Conservation (phyloP, 1,140 invertebrate genomes). For the Drosophila truncata region DNA sequence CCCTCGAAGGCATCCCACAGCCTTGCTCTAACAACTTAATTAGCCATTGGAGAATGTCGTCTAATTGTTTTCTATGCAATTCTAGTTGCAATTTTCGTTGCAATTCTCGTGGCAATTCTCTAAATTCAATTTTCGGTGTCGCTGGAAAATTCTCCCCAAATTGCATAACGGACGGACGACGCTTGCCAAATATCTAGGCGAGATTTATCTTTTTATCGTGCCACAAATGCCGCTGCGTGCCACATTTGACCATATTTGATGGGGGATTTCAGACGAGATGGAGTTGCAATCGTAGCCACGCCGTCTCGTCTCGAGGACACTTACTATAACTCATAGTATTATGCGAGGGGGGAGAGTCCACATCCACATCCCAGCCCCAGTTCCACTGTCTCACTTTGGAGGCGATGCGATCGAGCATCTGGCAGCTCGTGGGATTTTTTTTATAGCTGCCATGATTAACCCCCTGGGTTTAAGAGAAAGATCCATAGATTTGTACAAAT, state of each 20-base stretch:
- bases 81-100: conserved; percentile 9
- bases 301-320: conserved; percentile 52
- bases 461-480: conserved; percentile 35
- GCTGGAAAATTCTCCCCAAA: conserved; percentile 47
- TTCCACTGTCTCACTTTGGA: conserved; percentile 10
- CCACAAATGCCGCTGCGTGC: conserved; percentile 72
- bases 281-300: conserved; percentile 39
- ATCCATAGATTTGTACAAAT: background rate
- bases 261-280: conserved; percentile 42
- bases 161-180: conserved; percentile 44
- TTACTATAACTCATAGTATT: conserved; percentile 7
- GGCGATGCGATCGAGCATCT: conserved; percentile 29
- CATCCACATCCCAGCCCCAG: conserved; percentile 17
- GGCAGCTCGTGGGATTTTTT: conserved; percentile 63
- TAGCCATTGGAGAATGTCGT: conserved; percentile 63
- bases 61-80: conserved; percentile 64
- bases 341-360: conserved; percentile 16
- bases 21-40: conserved; percentile 70
- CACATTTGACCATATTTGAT: conserved; percentile 78
- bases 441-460: conserved; percentile 44
- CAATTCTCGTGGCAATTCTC: conserved; percentile 11
- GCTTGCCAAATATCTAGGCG: conserved; percentile 50
- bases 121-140: conserved; percentile 16
- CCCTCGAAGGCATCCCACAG: conserved; percentile 11
- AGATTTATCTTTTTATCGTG: conserved; percentile 54